A percentile compares a stretch with the other conserved stretches of the same genome.
Evolutionary conservation across 2,113 vertebrate genomes (phyloP).

Genomic region (Rhea pennata): DNA sequence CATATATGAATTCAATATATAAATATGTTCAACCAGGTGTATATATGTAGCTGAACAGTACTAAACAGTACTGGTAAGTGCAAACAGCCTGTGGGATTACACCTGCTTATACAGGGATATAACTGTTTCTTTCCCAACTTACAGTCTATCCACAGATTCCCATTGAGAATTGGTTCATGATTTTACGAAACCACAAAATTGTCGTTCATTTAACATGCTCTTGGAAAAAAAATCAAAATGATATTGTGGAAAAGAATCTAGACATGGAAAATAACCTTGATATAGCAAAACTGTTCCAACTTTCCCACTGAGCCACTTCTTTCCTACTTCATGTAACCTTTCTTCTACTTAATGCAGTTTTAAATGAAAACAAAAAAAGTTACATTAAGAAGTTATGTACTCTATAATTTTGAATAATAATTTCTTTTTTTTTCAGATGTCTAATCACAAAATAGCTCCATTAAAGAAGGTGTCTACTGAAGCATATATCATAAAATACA

Average conservation of each 20-base stretch:
- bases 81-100: neutral
- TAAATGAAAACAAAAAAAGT: constrained; percentile 21
- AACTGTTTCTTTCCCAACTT: constrained; percentile 35
- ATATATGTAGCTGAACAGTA: neutral
- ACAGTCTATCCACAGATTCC: constrained; percentile 2
- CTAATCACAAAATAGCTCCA: neutral
- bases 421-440: constrained; percentile 3
- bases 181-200: constrained; percentile 56
- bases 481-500: neutral
- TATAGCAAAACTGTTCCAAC: constrained; percentile 7
- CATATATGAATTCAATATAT: neutral
- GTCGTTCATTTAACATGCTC: neutral
- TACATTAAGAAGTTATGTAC: neutral
- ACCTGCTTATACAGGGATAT: constrained; percentile 45
- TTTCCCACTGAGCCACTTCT: neutral
- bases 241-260: constrained; percentile 13
- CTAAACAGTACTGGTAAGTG: neutral
- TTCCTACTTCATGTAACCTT: constrained; percentile 24
- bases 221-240: constrained; percentile 25
- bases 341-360: neutral
- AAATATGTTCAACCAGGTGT: neutral
- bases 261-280: constrained; percentile 31
- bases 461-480: neutral
- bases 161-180: neutral
- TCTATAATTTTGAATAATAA: neutral